Conservation (phyloP, 2,888 invertebrate species). For the Agonopterix heracliana region DNA sequence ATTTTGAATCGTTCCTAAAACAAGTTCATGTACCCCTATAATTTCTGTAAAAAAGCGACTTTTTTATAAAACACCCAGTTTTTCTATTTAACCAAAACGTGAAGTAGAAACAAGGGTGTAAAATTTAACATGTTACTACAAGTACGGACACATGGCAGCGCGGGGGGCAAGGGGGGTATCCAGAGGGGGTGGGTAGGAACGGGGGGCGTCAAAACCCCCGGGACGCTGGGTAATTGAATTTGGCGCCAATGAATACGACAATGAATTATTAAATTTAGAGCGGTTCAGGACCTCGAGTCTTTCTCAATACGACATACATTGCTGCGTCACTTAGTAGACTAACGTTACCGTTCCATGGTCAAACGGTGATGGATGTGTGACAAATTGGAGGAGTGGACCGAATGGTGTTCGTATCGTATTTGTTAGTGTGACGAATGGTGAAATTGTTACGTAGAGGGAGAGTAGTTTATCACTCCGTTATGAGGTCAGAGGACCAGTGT, state of each 20-base stretch:
- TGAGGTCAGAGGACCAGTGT: conserved; percentile 11
- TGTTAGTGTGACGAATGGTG: conserved; percentile 26
- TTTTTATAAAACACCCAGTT: conserved; percentile 34
- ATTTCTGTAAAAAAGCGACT: conserved; percentile 17
- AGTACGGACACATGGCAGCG: no score
- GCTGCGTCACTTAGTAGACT: neutral
- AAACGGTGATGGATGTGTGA: neutral
- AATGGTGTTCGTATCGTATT: neutral
- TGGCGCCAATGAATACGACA: conserved; percentile 69
- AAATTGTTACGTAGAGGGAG: conserved; percentile 11
- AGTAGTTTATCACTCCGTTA: conserved; percentile 15
- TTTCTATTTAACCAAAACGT: no score
- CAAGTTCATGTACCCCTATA: no score
- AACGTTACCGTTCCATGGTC: neutral
- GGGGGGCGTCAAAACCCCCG: conserved; percentile 18
- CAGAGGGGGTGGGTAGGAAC: conserved; percentile 7
- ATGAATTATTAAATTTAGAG: conserved; percentile 70
- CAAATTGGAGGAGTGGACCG: neutral
- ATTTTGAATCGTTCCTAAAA: no score
- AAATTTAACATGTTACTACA: no score
- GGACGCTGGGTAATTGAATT: conserved; percentile 65
- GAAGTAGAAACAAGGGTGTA: no score
- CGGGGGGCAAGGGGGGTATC: no score
- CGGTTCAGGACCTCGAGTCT: conserved; percentile 22
- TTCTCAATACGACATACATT: conserved; percentile 5